Evolutionary conservation across 1,140 invertebrate genomes (phyloP), one percentile per base, ranked within the genome.

Genomic region (Hyles euphorbiae): DNA sequence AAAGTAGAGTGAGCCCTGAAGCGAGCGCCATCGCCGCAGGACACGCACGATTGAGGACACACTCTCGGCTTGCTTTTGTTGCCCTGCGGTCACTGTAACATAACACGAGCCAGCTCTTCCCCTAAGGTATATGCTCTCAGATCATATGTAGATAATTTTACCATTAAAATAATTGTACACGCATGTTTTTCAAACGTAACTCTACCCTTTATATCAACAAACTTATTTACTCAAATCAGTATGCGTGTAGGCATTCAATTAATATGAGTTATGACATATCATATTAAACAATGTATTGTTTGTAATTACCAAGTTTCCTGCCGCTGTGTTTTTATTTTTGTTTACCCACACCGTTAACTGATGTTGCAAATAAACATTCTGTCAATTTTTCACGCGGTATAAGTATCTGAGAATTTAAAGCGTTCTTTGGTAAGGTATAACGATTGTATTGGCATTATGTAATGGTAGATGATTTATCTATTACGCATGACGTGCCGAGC

Each of bases 41-140:
- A 81, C 81, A 84, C 82, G 84, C 84, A 84, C 84, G 78, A 87
- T 87, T 84, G 83, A 86, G 83, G 76, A 85, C 77, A 83, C 70
- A 72, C 75, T 82, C 76, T 83, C 67, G 61, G 63, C 64, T 83
- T 87, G 77, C 84, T 87, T 84, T 85, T 86, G 76, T 87, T 87
- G 74, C 63, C 68, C 65, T 87, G 84, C 82, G 84, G 84, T 84
- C 80, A 80, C 69, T 67, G 83, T 84, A 84, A 87, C 70, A 74
- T 65, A 75, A 85, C 71, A 80, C 81, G 70, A 66, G 57, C 60
- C 63, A 67, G 66, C 57, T 53, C 63, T 53, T 59, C 51, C 46
- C 53, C 58, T 58, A 56, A 32, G 34, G 40, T 58, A 58, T 44
- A 48, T 50, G 51, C 40, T 51, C 22, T 50, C 34, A 44, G 53